phyloP scores from a whole-genome alignment of 2,888 invertebrate species.

The Thalpophila matura region DNA sequence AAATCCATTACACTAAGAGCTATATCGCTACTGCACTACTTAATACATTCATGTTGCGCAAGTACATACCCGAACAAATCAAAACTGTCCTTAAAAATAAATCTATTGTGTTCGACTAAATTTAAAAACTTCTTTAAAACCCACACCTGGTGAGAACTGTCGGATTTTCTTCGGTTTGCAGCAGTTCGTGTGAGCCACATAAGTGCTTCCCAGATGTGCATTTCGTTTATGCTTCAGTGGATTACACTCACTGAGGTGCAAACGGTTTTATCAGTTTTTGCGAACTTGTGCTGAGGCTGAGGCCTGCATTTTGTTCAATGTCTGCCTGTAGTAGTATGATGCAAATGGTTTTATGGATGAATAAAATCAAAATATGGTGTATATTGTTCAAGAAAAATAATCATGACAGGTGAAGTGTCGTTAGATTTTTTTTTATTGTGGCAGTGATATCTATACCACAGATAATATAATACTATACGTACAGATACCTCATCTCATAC shows the following conservation, averaged over 20 bases:
- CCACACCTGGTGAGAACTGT: constrained; percentile 33
- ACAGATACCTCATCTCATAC: too few relatives aligned
- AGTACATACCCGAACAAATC: background rate
- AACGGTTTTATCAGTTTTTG: constrained; percentile 34
- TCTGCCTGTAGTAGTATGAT: background rate
- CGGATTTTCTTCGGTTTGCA: constrained; percentile 28
- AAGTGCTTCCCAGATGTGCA: constrained; percentile 53
- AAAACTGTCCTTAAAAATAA: background rate
- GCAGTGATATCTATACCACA: too few relatives aligned
- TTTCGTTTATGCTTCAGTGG: constrained; percentile 56
- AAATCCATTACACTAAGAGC: too few relatives aligned
- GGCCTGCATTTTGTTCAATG: background rate
- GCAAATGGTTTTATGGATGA: too few relatives aligned
- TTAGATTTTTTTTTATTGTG: too few relatives aligned
- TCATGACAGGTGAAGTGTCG: too few relatives aligned
- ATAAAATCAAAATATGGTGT: too few relatives aligned
- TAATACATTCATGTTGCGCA: background rate
- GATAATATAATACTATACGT: too few relatives aligned
- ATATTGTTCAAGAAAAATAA: too few relatives aligned
- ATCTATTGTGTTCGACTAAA: constrained; percentile 36
- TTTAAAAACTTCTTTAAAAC: constrained; percentile 34
- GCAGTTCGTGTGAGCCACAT: constrained; percentile 35
- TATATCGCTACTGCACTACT: too few relatives aligned
- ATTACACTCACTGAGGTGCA: constrained; percentile 49
- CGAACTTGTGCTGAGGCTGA: constrained; percentile 3